A percentile compares a stretch with the other conserved stretches of the same genome.
Conservation (phyloP, 1,140 invertebrate species). For the Elymnias hypermnestra region DNA sequence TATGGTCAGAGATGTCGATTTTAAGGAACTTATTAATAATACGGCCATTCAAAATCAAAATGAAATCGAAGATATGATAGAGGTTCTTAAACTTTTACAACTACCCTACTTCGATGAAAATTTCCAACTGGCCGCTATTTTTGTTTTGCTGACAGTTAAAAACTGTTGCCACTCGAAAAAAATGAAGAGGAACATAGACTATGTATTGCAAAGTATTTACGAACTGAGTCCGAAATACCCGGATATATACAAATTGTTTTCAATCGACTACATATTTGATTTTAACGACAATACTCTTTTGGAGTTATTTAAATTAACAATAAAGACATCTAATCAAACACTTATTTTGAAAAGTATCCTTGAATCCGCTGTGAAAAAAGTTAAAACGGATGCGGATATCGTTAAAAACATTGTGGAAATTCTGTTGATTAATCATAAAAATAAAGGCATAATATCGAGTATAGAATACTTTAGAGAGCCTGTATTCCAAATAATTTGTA, state of each 20-base stretch:
- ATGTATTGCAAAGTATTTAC: slow-evolving; percentile 41
- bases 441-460: slow-evolving; percentile 22
- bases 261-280: slow-evolving; percentile 47
- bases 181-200: slow-evolving; percentile 39
- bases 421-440: slow-evolving; percentile 42
- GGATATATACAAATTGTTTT: slow-evolving; percentile 56
- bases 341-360: slow-evolving; percentile 45
- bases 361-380: slow-evolving; percentile 57
- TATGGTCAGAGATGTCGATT: slow-evolving; percentile 37
- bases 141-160: slow-evolving; percentile 47
- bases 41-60: slow-evolving; percentile 32
- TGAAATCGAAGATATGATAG: slow-evolving; percentile 30
- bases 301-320: slow-evolving; percentile 47
- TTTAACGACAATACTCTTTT: slow-evolving; percentile 40
- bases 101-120: slow-evolving; percentile 57
- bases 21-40: slow-evolving; percentile 36
- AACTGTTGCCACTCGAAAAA: slow-evolving; percentile 48
- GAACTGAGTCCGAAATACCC: slow-evolving; percentile 55
- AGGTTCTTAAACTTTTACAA: slow-evolving; percentile 43
- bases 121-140: slow-evolving; percentile 50
- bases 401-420: slow-evolving; percentile 50
- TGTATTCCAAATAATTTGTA: slow-evolving; percentile 59
- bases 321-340: slow-evolving; percentile 44
- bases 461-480: slow-evolving; percentile 51
- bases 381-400: slow-evolving; percentile 49